Evolutionary conservation across 2,797 vertebrate genomes (phyloP).

Genomic region (Sebastes steindachneri): DNA sequence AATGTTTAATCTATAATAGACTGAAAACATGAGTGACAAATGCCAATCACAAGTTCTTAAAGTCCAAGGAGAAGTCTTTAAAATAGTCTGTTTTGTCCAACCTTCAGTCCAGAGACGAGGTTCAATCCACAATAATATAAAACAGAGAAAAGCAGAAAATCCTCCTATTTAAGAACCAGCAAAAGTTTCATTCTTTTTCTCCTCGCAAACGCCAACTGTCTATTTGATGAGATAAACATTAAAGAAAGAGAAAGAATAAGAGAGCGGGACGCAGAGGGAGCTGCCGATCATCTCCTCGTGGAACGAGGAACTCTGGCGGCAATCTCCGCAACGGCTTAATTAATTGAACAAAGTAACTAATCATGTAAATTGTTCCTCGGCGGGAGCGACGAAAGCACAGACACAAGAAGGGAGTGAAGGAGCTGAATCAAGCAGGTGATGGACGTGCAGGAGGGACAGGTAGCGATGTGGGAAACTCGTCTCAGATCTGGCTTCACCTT

Average conservation of each 20-base stretch:
- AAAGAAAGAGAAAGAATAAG: neutral
- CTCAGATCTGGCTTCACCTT: neutral
- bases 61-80: too few relatives aligned
- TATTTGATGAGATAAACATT: conserved; percentile 59
- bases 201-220: conserved; percentile 8
- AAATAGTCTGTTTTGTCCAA: neutral
- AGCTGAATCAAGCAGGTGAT: conserved; percentile 33
- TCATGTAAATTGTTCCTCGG: conserved; percentile 56
- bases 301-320: conserved; percentile 23
- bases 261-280: conserved; percentile 8
- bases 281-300: conserved; percentile 52
- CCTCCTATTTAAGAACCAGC: neutral
- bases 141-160: neutral
- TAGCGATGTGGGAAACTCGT: conserved; percentile 4
- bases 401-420: neutral
- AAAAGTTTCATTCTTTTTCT: conserved; percentile 6
- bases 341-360: conserved; percentile 66
- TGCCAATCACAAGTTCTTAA: neutral
- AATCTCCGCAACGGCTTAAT: conserved; percentile 58
- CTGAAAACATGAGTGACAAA: neutral
- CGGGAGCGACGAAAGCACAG: neutral
- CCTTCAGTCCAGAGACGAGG: neutral
- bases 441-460: conserved; percentile 3
- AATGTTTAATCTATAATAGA: neutral
- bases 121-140: neutral